A percentile compares a stretch with the other conserved stretches of the same genome.
phyloP scores from a whole-genome alignment of 2,113 vertebrate genomes.

The Podocnemis expansa region DNA sequence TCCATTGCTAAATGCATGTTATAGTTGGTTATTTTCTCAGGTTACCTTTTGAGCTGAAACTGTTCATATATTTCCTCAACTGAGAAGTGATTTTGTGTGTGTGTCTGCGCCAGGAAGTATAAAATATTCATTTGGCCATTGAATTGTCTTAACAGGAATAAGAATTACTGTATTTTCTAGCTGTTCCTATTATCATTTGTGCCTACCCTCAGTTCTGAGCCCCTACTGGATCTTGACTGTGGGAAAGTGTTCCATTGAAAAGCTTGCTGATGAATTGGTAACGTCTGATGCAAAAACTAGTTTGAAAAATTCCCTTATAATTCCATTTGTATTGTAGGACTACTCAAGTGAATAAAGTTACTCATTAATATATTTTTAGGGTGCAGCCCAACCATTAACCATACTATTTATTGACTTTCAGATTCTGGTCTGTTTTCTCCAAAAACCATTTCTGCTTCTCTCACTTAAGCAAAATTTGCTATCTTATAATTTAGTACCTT shows the following conservation, averaged over 20 bases:
- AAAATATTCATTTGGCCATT: no score
- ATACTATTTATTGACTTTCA: not conserved
- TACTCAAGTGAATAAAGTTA: not conserved
- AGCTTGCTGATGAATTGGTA: not conserved
- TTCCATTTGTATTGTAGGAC: not conserved
- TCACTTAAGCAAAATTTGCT: not conserved
- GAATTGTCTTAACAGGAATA: no score
- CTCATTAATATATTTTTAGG: not conserved
- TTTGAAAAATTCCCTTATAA: not conserved
- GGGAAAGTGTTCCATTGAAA: not conserved
- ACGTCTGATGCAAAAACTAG: not conserved
- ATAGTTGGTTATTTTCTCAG: no score
- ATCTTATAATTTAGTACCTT: not conserved
- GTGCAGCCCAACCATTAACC: not conserved
- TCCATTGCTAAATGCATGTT: no score
- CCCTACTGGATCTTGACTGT: not conserved
- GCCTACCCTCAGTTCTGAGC: no score
- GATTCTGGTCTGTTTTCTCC: not conserved
- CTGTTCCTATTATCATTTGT: no score
- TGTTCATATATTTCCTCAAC: no score
- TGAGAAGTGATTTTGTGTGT: no score
- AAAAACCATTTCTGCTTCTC: not conserved
- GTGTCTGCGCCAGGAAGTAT: no score
- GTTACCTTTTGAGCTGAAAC: no score
- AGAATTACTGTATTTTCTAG: no score